Evolutionary conservation across 2,888 invertebrate genomes (phyloP), one percentile per base, ranked within the genome.

Genomic region (Leptinotarsa tumamoca): DNA sequence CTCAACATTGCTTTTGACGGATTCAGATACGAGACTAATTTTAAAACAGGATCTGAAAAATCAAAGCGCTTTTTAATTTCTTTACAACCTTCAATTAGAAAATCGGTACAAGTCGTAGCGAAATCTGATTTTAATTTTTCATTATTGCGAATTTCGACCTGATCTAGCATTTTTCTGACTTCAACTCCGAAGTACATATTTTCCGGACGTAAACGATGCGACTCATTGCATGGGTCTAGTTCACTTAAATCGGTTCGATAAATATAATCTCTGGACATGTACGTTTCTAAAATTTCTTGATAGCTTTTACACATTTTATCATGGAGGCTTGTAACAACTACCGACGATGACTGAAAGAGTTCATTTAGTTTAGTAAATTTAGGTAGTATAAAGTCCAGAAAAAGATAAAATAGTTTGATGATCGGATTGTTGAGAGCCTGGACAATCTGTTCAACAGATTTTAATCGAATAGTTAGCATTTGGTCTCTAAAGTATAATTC

Each of bases 401-500:
- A 72, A 5, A 67, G 67, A 72, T 52, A 72, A 51, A 51, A 72
- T 51, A 72, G 63, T 52, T 72, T 72, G 15, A 72, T 66, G 23
- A 66, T 7, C 17, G 66, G 66, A 18, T 67, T 49, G 67, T 72
- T 72, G 43, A 72, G 56, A 67, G 21, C n/a, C 2, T 43, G 63
- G 54, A 51, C n/a, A 27, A 72, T 67, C 43, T 72, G 67, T 72
- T 72, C 72, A 13, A 33, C 21, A 10, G 72, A 67, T 5, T 67
- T 4, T 43, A 56, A n/a, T 54, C 17, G 33, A 18, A 67, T n/a
- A 18, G 67, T 49, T 4, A 56, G 43, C 67, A 49, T 67, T 49
- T 67, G 27, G 10, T 68, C 52, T 7, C 51, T 71, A 27, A 74
- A 74, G 61, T n/a, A 71, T 10, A 71, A 51, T 18, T 15, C 4